Base-by-base conservation (phyloP, 2,797 vertebrate species). In the Ataeniobius toweri region DNA sequence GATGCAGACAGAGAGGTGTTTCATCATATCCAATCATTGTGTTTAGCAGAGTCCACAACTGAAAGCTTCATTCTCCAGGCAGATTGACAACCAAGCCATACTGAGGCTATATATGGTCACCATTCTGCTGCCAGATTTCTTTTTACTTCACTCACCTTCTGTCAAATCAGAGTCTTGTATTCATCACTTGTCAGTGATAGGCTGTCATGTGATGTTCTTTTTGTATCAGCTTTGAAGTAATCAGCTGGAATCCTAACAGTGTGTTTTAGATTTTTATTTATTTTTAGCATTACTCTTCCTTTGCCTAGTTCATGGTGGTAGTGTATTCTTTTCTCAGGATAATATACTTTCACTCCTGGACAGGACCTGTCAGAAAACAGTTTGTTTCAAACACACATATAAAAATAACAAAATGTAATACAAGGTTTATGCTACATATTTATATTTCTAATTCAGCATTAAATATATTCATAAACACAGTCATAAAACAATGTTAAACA, bases 11-110 rank as follows among this genome's bases (percentile, higher is more conserved):
- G 41, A 75, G 73, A 72, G 77, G 41, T 56, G 73, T 76, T 70
- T 81, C 81, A 68, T 78, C 58, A 73, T 81, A 81, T 88, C 76
- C 83, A 74, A 77, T 77, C 83, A 83, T 86, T 88, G 78, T 80
- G 82, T 85, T 91, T 93, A 91, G 92, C 89, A 91, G 50, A 80
- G 81, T 74, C 79, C 82, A 75, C 85, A 63, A 75, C 80, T 90
- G 90, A 89, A 85, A 88, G 88, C 83, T 85, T 93, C 84, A 90
- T 92, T 93, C 89, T 88, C 83, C 89, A 83, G 91, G 86, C 88
- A 90, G 83, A 94, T 81, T 79, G 78, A 88, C 88, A 89, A 75
- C 79, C 72, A 72, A 75, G 79, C 79, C 90, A 86, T 71, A 85
- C 88, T 87, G 91, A 86, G 89, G 79, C 70, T 80, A 82, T 92